Conservation (phyloP, 2,888 invertebrate genomes). For the Maniola hyperantus region DNA sequence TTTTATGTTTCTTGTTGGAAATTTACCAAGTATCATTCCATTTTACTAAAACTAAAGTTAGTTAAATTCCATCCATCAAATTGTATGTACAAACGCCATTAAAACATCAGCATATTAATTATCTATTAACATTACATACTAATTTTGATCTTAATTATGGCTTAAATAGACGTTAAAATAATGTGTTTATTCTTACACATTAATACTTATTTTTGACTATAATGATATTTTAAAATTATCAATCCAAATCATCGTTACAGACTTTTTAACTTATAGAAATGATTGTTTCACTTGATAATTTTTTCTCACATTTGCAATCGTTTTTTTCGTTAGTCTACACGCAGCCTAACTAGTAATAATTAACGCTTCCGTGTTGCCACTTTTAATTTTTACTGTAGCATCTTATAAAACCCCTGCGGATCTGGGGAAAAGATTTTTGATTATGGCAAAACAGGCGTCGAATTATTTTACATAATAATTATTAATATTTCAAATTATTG, state of each 20-base stretch:
- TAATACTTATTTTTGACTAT: background rate
- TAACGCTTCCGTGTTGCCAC: background rate
- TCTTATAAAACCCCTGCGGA: background rate
- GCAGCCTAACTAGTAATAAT: slow-evolving; percentile 3
- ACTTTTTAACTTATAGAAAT: background rate
- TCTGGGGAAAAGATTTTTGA: background rate
- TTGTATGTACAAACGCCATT: slow-evolving; percentile 55
- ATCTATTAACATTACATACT: slow-evolving; percentile 41
- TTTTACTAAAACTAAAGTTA: slow-evolving; percentile 54
- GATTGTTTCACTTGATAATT: background rate
- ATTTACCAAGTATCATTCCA: slow-evolving; percentile 46
- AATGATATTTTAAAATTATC: background rate
- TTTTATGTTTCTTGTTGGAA: slow-evolving; percentile 27
- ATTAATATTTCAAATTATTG: background rate
- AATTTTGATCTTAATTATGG: slow-evolving; percentile 17
- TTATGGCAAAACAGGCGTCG: slow-evolving; percentile 10
- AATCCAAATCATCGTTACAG: background rate
- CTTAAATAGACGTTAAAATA: slow-evolving; percentile 2
- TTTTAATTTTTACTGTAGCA: background rate
- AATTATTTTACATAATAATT: background rate
- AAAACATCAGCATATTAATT: slow-evolving; percentile 30
- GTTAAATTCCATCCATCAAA: slow-evolving; percentile 46
- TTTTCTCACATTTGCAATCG: background rate
- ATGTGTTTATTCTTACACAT: slow-evolving; percentile 1
- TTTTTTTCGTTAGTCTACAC: background rate